phyloP scores from a whole-genome alignment of 2,113 vertebrate genomes.

The Otolemur garnettii region DNA sequence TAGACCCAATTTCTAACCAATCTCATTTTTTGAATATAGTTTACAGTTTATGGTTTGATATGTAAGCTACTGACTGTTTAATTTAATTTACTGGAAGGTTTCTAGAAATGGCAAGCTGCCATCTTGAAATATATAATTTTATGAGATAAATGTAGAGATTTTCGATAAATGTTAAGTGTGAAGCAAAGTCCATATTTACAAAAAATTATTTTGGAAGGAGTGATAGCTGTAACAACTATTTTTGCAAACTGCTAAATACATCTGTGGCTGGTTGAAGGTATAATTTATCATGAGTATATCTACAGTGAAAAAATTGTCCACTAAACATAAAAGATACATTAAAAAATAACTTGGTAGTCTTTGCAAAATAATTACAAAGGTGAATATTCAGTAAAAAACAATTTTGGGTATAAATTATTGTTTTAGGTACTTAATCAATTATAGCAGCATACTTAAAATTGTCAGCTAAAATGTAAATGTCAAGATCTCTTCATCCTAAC shows the following conservation, averaged over 20 bases:
- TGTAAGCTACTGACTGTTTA: neutral
- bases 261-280: neutral
- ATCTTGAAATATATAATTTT: conserved; percentile 25
- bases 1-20: conserved; percentile 16
- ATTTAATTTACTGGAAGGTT: neutral
- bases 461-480: conserved; percentile 36
- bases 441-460: neutral
- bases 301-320: conserved; percentile 11
- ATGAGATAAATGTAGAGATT: neutral
- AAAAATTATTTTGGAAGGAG: neutral
- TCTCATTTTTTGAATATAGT: neutral
- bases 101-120: neutral
- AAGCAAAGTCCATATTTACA: neutral
- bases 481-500: conserved; percentile 8
- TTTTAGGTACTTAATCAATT: conserved; percentile 46
- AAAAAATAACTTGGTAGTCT: conserved; percentile 46
- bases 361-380: neutral
- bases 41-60: neutral
- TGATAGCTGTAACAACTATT: conserved; percentile 6
- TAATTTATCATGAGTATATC: neutral
- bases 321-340: neutral
- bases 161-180: neutral
- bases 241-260: conserved; percentile 13
- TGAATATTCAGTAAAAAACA: conserved; percentile 40
- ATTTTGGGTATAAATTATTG: conserved; percentile 21